These are phyloP conservation scores for Saimiri boliviensis DNA, from an alignment of 2,113 vertebrate species.

Conservation along the genomic window DNA sequence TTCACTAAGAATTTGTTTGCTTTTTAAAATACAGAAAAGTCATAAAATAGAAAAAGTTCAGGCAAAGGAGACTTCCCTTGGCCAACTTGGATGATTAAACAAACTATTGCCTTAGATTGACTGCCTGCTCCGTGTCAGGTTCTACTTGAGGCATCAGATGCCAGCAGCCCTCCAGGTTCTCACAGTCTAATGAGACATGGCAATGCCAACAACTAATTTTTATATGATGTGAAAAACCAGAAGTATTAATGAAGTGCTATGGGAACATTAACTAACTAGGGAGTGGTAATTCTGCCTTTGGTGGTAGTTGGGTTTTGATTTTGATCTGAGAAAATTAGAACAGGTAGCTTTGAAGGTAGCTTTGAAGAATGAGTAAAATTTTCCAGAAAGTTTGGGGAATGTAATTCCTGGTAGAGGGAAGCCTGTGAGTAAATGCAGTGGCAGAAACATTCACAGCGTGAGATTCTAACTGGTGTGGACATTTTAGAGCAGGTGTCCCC, in stretches of 20 bases:
- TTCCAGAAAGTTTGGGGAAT: neutral
- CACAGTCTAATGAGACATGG: neutral
- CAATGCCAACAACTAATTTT: neutral
- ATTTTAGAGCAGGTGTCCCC: no score
- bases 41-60: neutral
- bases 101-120: neutral
- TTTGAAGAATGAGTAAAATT: neutral
- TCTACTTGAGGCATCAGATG: neutral
- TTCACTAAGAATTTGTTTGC: neutral
- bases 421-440: neutral
- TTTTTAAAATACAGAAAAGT: neutral
- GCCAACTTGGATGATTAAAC: neutral
- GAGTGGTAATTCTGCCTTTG: neutral
- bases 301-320: neutral
- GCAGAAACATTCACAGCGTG: neutral
- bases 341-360: neutral
- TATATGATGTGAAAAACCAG: neutral
- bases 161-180: neutral
- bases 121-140: neutral
- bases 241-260: neutral
- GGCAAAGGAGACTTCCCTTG: neutral
- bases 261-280: neutral
- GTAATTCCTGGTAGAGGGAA: neutral
- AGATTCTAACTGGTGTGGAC: neutral
- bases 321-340: neutral